Base-by-base conservation (phyloP, 2,113 vertebrate species). In the Apeltes quadracus region DNA sequence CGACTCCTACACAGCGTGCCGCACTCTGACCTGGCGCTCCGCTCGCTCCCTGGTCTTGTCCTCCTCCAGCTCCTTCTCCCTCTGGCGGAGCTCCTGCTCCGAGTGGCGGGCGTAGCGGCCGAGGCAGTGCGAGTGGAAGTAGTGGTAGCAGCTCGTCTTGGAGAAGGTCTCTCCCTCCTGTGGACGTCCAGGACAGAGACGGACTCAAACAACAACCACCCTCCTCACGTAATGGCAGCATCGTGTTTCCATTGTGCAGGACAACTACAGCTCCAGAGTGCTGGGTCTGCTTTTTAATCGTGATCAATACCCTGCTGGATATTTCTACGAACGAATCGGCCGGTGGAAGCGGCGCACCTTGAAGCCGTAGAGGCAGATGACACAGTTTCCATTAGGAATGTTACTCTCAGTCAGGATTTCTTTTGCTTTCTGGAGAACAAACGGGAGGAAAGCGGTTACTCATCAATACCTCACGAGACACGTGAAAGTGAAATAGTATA, bases 381-480 rank as follows among this genome's bases (percentile, higher is more conserved):
- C 96, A 7, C 97, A 99, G 82, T 95, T 97, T 66, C 96, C 97
- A 2, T 98, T 94, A 78, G 97, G 97, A 87, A 99, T 95, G 70
- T 99, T 99, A 89, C 97, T 99, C 61, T 96, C 95, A 0, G 97
- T 99, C 79, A 99, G 94, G 88, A 99, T 96, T 90, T 99, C 97
- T 89, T 98, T 99, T 14, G 96, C 97, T 87, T 98, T 99, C 97
- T 99, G 89, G 13, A 72, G 2, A 34, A 34, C 36, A 72, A 61
- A 61, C 38, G 64, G 16, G 3, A 13, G 1, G 16, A 50, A 20
- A 48, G 1, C 2, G 11, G 44, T 74, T 50, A 27, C 9, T 11
- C 8, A 27, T 23, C 4, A 51, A 7, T 1, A 38, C 2, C 14
- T 18, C 7, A 44, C 18, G 2, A 44, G 5, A 44, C 6, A 4